Evolutionary conservation across 2,888 invertebrate genomes (phyloP), one percentile per base, ranked within the genome.

Genomic region (Pandemis heparana): DNA sequence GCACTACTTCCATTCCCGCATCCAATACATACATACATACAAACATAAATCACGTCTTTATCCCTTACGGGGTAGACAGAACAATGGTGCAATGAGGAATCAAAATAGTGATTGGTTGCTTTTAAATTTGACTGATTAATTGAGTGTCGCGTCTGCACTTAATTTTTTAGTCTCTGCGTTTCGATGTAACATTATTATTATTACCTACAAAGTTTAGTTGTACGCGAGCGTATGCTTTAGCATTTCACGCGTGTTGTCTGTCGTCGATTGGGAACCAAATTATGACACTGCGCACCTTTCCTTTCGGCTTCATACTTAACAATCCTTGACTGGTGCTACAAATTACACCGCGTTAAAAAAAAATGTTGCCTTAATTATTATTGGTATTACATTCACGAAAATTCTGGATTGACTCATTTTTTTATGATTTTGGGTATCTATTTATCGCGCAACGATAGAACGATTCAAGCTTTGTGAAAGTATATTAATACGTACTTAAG

Each of bases 81-180:
- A 4, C 23, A 32, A 32, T 4, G 2, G 23, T 32, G 1, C 23
- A 32, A 32, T 4, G 23, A 32, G 23, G 23, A 32, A 32, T 32
- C 23, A 32, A 32, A 32, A 32, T 32, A 32, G 23, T 23, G 2
- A 32, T 32, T 2, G 23, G 23, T 32, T 32, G 23, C 1, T 32
- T 32, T 32, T 12, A 12, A 12, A 10, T 12, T n/a, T 14, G 38
- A 38, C 39, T 18, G 12, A 6, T 1, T 18, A 6, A 6, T 1
- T 12, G 53, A 6, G 12, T 75, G 64, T 63, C 60, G 12, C 61
- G 16, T 82, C 83, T 84, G 51, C 63, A 39, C 23, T 32, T 18
- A 4, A 51, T 4, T 38, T 71, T 85, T 67, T 53, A 14, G 1
- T 73, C 73, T 68, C n/a, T 64, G 59, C n/a, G n/a, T 67, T 72